Evolutionary conservation across 2,113 vertebrate species (phyloP), one percentile per base, ranked within the genome.

Genomic region (Antennarius striatus): DNA sequence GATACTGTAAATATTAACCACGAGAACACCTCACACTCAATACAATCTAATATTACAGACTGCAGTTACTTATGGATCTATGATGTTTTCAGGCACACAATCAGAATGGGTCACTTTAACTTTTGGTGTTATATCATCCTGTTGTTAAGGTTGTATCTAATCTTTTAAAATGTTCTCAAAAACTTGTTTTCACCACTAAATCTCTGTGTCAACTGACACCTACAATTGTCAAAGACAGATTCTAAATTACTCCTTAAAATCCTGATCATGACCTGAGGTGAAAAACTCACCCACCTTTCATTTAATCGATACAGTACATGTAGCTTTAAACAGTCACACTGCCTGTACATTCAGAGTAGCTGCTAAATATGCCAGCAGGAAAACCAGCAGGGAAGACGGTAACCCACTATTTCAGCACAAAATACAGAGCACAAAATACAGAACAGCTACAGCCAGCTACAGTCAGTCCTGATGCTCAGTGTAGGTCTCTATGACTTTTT

Each of bases 391-490:
- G 61, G 71, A 15, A 61, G 50, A 49, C 62, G 56, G 53, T 51
- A 36, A 49, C 56, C 3, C 32, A 36, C 2, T 36, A 3, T 36
- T 7, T 36, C 32, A 36, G 22, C 66, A 47, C 63, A 73, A 71
- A 75, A 53, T 69, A 46, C 64, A 64, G 63, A 53, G 73, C 83
- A 81, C 63, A 73, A 71, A 75, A 53, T 69, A 46, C 64, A 64
- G 63, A 53, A 75, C 83, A 81, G 53, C 45, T n/a, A n/a, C n/a
- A n/a, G n/a, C 54, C 67, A 51, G 45, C 58, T 67, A 36, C 62
- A 69, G 58, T 72, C 53, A 36, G 63, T 61, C 55, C 64, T 79
- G 63, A 47, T 51, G 16, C 62, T 29, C 47, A 42, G 48, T 39
- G 17, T 29, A 47, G 50, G 22, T 22, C 22, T 22, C 22, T 22